Evolutionary conservation across 2,797 vertebrate genomes (phyloP).

Genomic region (Coregonus ussuriensis): DNA sequence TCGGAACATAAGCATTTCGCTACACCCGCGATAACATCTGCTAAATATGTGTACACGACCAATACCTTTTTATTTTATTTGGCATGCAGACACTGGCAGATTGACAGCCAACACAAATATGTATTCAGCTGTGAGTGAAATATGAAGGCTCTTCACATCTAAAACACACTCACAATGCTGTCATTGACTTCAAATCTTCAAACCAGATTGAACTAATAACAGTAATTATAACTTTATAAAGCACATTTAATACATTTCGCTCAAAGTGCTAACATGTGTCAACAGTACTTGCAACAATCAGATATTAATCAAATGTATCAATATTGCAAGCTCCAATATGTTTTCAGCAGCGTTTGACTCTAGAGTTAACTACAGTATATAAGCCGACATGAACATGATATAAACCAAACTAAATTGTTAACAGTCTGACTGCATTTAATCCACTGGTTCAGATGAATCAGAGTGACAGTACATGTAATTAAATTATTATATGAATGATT

Average conservation of each 20-base stretch:
- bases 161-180: neutral
- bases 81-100: neutral
- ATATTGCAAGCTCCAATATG: neutral
- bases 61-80: no score
- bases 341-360: neutral
- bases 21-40: no score
- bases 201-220: neutral
- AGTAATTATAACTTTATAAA: no score
- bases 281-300: neutral
- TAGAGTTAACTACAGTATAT: neutral
- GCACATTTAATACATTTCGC: neutral
- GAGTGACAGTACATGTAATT: conserved; percentile 48
- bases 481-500: conserved; percentile 62
- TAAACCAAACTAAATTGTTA: neutral
- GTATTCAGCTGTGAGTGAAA: conserved; percentile 2
- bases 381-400: neutral
- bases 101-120: conserved; percentile 31
- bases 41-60: no score
- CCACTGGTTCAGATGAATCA: conserved; percentile 23
- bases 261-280: neutral
- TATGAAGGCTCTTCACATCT: conserved; percentile 8
- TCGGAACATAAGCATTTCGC: no score
- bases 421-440: conserved; percentile 14
- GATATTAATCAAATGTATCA: neutral
- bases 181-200: no score